phyloP scores from a whole-genome alignment of 30 jellyfish, hydroid and myxozoan genomes.

The Cassiopea andromeda region DNA sequence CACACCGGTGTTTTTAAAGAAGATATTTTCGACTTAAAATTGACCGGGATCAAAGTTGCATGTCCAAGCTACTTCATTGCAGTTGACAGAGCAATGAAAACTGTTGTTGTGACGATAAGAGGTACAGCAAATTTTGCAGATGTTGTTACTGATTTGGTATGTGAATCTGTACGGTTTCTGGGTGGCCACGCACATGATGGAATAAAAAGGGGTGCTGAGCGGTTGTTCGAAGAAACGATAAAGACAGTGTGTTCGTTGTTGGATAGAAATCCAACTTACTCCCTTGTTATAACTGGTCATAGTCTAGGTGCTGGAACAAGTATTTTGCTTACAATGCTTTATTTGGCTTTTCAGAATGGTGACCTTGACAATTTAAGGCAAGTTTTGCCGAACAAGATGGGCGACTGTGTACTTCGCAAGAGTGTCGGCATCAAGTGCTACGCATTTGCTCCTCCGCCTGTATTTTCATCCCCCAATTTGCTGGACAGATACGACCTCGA shows the following conservation, averaged over 20 bases:
- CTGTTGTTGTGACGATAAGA: slow-evolving; percentile 56
- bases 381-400: slow-evolving; percentile 27
- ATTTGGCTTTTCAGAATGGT: slow-evolving; percentile 50
- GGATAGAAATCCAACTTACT: slow-evolving; percentile 29
- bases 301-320: slow-evolving; percentile 68
- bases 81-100: slow-evolving; percentile 24
- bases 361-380: slow-evolving; percentile 11
- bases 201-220: slow-evolving; percentile 62
- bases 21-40: slow-evolving; percentile 27
- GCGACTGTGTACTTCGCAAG: slow-evolving; percentile 19
- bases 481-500: neutral
- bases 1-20: slow-evolving; percentile 53
- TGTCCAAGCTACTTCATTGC: slow-evolving; percentile 61
- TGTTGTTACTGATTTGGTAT: slow-evolving; percentile 57
- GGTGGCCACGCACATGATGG: slow-evolving; percentile 69
- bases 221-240: slow-evolving; percentile 50
- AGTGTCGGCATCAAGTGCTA: slow-evolving; percentile 40
- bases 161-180: slow-evolving; percentile 55
- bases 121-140: slow-evolving; percentile 70
- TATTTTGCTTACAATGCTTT: slow-evolving; percentile 51
- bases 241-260: slow-evolving; percentile 32
- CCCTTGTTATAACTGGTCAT: slow-evolving; percentile 58
- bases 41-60: slow-evolving; percentile 37
- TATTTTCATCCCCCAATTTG: slow-evolving; percentile 18
- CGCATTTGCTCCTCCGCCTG: slow-evolving; percentile 77